Evolutionary conservation across 1,140 invertebrate genomes (phyloP).

Genomic region (Drosophila lacertosa): DNA sequence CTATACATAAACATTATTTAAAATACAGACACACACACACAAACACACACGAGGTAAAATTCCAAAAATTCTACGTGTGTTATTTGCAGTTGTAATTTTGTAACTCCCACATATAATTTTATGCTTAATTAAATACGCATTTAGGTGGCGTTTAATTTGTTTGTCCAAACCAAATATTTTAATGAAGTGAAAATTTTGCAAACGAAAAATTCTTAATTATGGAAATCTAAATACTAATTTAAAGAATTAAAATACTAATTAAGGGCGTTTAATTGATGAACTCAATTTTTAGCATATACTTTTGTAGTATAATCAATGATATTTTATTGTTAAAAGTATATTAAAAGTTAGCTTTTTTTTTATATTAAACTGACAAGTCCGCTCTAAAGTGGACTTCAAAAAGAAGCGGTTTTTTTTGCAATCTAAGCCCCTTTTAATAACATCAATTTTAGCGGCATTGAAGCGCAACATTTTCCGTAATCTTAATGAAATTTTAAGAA

Average conservation of each 20-base stretch:
- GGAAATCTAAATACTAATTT: background rate
- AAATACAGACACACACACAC: background rate
- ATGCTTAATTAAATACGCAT: constrained; percentile 64
- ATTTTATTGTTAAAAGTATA: no score
- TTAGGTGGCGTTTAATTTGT: constrained; percentile 52
- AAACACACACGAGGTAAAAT: background rate
- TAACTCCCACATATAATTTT: constrained; percentile 15
- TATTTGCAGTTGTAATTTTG: constrained; percentile 14
- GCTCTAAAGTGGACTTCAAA: no score
- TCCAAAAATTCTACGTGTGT: background rate
- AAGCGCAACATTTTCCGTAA: constrained; percentile 1
- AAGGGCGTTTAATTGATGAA: no score
- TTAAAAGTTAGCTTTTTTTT: no score
- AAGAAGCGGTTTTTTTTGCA: no score
- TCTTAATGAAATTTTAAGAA: constrained; percentile 5
- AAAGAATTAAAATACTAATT: background rate
- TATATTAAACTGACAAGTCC: no score
- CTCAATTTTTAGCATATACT: no score
- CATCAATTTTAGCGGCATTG: constrained; percentile 1
- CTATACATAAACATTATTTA: constrained; percentile 23
- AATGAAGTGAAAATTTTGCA: background rate
- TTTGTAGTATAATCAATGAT: no score
- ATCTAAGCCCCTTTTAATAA: background rate
- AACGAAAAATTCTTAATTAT: background rate
- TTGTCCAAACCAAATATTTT: constrained; percentile 34